Percentiles rank a stretch among this genome's conserved stretches.
Conservation (phyloP, 2,113 vertebrate species). For the Atherinomorus stipes region DNA sequence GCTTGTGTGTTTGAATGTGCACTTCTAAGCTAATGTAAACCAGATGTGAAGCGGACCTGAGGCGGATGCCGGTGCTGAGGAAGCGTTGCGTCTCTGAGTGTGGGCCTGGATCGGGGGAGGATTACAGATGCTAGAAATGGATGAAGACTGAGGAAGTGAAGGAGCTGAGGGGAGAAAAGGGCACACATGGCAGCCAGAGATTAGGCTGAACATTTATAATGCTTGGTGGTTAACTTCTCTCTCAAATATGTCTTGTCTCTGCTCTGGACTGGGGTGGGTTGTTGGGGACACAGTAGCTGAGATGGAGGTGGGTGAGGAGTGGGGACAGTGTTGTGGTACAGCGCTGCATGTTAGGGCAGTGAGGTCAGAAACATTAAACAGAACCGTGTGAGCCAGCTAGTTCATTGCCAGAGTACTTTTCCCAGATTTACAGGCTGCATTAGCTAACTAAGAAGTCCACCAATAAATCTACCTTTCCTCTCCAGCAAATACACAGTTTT, state of each 20-base stretch:
- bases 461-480: slow-evolving; percentile 30
- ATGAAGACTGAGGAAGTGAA: slow-evolving; percentile 54
- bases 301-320: slow-evolving; percentile 16
- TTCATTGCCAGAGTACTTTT: slow-evolving; percentile 51
- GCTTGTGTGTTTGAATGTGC: slow-evolving; percentile 17
- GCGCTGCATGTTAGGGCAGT: slow-evolving; percentile 56
- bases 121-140: slow-evolving; percentile 48
- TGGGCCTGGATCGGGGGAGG: slow-evolving; percentile 53
- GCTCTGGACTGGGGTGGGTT: slow-evolving; percentile 28
- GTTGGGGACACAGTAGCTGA: slow-evolving; percentile 47
- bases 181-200: slow-evolving; percentile 68
- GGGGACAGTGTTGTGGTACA: slow-evolving; percentile 34
- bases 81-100: slow-evolving; percentile 51
- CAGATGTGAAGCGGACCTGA: slow-evolving; percentile 70
- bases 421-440: slow-evolving; percentile 63
- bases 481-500: neutral
- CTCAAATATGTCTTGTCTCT: slow-evolving; percentile 30
- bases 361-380: slow-evolving; percentile 75
- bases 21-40: slow-evolving; percentile 52
- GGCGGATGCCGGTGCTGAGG: slow-evolving; percentile 54
- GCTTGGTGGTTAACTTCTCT: slow-evolving; percentile 27
- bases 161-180: slow-evolving; percentile 55
- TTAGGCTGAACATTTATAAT: slow-evolving; percentile 52
- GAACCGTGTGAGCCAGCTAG: slow-evolving; percentile 36
- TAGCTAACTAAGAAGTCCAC: slow-evolving; percentile 37